A percentile compares a stretch with the other conserved stretches of the same genome.
These are phyloP conservation scores for Homarus americanus DNA, from an alignment of 1,140 invertebrate species.

Conservation along the genomic window DNA sequence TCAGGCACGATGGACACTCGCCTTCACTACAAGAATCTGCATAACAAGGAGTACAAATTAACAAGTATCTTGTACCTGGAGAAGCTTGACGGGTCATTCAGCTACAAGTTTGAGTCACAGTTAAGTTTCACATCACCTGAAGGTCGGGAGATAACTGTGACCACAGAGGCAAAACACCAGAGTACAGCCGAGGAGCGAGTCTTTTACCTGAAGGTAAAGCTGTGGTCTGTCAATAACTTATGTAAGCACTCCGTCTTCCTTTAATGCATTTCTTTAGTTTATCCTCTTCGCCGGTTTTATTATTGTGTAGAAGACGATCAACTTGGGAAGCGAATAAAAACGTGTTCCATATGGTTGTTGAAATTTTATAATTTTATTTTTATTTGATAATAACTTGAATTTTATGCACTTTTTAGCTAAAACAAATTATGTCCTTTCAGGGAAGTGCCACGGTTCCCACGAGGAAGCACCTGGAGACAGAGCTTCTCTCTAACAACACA, in stretches of 20 bases:
- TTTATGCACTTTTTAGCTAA: too few relatives aligned
- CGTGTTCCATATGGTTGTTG: too few relatives aligned
- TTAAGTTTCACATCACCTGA: neutral
- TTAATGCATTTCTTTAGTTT: too few relatives aligned
- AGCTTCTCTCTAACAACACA: neutral
- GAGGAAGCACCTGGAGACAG: neutral
- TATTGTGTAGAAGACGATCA: too few relatives aligned
- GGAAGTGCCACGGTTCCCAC: neutral
- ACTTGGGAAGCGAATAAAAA: too few relatives aligned
- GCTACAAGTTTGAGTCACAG: neutral
- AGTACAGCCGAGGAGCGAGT: neutral
- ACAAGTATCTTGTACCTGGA: neutral
- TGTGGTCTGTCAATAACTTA: too few relatives aligned
- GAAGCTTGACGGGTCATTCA: neutral
- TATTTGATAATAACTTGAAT: too few relatives aligned
- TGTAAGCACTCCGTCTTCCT: too few relatives aligned
- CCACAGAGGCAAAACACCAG: neutral
- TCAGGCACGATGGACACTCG: neutral
- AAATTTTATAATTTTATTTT: too few relatives aligned
- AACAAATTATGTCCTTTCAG: neutral
- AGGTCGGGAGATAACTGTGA: neutral
- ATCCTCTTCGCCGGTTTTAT: too few relatives aligned
- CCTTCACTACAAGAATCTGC: neutral
- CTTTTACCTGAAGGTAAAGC: neutral
- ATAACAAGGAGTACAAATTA: neutral